phyloP scores from a whole-genome alignment of 2,113 vertebrate genomes.

The Psephotus haematonotus region DNA sequence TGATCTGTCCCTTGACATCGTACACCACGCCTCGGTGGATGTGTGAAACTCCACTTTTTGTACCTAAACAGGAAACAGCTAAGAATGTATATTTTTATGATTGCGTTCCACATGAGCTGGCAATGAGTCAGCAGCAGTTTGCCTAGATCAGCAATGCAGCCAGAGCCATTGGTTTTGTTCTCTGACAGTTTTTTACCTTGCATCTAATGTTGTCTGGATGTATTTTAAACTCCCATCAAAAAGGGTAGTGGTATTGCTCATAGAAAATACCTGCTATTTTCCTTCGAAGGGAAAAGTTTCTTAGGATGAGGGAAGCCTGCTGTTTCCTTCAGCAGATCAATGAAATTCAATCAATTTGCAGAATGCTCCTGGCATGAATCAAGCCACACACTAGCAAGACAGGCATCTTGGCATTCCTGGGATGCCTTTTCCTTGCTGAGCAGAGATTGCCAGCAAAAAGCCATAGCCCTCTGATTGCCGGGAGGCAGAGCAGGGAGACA shows the following conservation, averaged over 20 bases:
- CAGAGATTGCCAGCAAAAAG: background rate
- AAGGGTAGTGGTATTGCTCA: background rate
- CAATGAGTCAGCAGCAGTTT: background rate
- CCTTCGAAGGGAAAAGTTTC: background rate
- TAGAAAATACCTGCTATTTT: background rate
- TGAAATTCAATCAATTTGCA: background rate
- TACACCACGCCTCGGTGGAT: background rate
- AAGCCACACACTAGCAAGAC: background rate
- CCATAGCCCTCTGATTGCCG: fast-evolving
- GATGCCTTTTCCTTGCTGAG: background rate
- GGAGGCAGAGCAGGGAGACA: background rate
- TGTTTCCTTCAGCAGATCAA: background rate
- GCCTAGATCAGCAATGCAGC: background rate
- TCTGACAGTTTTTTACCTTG: background rate
- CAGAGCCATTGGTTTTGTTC: background rate
- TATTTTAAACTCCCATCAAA: background rate
- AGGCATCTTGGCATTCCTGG: background rate
- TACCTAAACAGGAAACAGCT: background rate
- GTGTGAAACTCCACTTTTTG: background rate
- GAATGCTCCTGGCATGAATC: background rate
- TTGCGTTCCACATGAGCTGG: background rate
- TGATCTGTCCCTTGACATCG: background rate
- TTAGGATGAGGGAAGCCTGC: background rate
- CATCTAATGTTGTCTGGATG: background rate
- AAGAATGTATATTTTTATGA: background rate